Conservation (phyloP, 2,113 vertebrate genomes). For the Salvelinus sp. region DNA sequence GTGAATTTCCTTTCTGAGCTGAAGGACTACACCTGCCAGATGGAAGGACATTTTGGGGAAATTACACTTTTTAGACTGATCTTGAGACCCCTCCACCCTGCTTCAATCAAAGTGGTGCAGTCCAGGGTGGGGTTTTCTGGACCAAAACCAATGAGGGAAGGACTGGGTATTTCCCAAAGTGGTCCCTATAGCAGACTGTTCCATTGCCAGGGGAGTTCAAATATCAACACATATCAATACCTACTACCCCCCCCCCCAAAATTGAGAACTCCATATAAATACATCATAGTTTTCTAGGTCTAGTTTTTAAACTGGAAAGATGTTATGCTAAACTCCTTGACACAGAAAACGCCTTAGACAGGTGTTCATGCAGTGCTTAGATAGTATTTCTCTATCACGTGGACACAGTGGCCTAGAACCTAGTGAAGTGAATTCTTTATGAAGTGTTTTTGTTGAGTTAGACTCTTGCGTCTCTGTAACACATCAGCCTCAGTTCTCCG, state of each 20-base stretch:
- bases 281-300: conserved; percentile 63
- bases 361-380: conserved; percentile 58
- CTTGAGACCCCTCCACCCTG: conserved; percentile 23
- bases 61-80: conserved; percentile 4
- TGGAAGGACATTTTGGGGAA: background rate
- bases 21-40: background rate
- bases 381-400: conserved; percentile 58
- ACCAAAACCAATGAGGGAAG: conserved; percentile 32
- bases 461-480: conserved; percentile 40
- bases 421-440: conserved; percentile 57
- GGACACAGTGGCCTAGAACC: conserved; percentile 66
- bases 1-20: background rate
- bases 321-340: conserved; percentile 49
- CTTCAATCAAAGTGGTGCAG: conserved; percentile 18
- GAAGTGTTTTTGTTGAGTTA: conserved; percentile 41
- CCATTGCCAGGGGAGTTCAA: conserved; percentile 38
- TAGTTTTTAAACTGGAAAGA: conserved; percentile 63
- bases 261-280: conserved; percentile 55
- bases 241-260: conserved; percentile 51
- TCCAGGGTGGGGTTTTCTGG: conserved; percentile 27
- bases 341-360: conserved; percentile 37
- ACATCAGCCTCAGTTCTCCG: conserved; percentile 50
- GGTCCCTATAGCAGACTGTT: conserved; percentile 28
- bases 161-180: conserved; percentile 28
- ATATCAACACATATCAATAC: conserved; percentile 77